phyloP scores from a whole-genome alignment of 2,113 vertebrate genomes.

The Hucho hucho region DNA sequence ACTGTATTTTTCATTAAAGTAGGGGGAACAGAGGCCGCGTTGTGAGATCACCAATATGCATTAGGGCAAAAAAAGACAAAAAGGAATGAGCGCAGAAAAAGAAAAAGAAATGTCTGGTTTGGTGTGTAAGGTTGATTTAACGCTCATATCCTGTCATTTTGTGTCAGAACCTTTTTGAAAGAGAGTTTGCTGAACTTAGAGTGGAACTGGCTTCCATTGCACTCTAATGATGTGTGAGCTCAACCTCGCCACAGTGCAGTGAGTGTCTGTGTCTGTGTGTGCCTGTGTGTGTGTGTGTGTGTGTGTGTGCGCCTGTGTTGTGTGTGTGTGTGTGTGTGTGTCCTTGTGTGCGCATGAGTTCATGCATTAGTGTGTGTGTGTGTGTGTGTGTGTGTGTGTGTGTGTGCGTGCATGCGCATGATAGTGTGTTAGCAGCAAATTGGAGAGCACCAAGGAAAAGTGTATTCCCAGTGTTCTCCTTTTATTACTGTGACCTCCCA shows the following conservation, averaged over 20 bases:
- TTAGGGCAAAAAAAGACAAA: neutral
- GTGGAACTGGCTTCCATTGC: no score
- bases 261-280: no score
- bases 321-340: no score
- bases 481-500: conserved; percentile 3
- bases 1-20: no score
- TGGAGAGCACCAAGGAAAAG: neutral
- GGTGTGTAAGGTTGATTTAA: neutral
- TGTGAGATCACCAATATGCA: no score
- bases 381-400: conserved; percentile 20
- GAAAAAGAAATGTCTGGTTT: neutral
- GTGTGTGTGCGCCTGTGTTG: no score
- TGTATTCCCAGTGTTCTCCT: conserved; percentile 11
- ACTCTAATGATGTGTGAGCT: no score
- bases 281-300: neutral
- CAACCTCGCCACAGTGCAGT: no score
- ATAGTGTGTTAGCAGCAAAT: conserved; percentile 10
- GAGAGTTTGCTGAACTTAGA: neutral
- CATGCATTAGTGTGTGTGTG: no score
- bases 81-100: neutral
- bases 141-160: neutral
- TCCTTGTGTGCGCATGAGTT: no score
- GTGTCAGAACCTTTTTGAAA: neutral
- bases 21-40: no score
- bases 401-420: neutral